These are phyloP conservation scores for Sipha flava DNA, from an alignment of 1,140 invertebrate species.

Conservation along the genomic window DNA sequence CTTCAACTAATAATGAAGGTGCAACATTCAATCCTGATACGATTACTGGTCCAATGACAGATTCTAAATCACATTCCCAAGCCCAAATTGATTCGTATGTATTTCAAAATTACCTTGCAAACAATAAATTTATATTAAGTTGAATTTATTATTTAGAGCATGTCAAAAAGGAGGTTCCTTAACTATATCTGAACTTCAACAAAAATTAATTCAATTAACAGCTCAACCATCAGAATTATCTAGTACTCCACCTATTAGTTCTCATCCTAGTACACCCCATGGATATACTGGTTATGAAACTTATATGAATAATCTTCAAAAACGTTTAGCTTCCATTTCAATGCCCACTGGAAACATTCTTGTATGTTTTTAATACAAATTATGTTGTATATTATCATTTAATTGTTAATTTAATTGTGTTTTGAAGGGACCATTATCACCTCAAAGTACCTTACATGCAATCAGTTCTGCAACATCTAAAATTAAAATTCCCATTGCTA, in stretches of 20 bases:
- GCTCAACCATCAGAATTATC: conserved; percentile 48
- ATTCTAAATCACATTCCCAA: conserved; percentile 18
- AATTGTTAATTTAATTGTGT: not conserved
- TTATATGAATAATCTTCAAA: conserved; percentile 53
- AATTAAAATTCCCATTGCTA: conserved; percentile 31
- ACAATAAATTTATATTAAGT: not conserved
- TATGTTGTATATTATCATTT: conserved; percentile 8
- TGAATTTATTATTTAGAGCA: not conserved
- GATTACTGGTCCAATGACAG: not conserved
- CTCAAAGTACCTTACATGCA: conserved; percentile 46
- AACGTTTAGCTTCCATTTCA: conserved; percentile 51
- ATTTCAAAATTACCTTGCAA: not conserved
- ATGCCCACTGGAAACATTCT: conserved; percentile 43
- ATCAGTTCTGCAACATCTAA: conserved; percentile 14
- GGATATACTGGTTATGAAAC: conserved; percentile 47
- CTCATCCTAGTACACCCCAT: conserved; percentile 52
- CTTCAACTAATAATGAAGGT: conserved; percentile 1
- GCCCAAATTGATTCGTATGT: not conserved
- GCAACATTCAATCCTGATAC: not conserved
- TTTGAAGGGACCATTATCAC: conserved; percentile 46
- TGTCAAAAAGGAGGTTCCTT: conserved; percentile 43
- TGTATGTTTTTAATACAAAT: conserved; percentile 38
- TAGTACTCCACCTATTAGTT: conserved; percentile 45
- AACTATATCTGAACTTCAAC: conserved; percentile 51
- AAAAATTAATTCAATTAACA: conserved; percentile 50